These are phyloP conservation scores for Mayetiola destructor DNA, from an alignment of 2,888 invertebrate species.

Conservation along the genomic window DNA sequence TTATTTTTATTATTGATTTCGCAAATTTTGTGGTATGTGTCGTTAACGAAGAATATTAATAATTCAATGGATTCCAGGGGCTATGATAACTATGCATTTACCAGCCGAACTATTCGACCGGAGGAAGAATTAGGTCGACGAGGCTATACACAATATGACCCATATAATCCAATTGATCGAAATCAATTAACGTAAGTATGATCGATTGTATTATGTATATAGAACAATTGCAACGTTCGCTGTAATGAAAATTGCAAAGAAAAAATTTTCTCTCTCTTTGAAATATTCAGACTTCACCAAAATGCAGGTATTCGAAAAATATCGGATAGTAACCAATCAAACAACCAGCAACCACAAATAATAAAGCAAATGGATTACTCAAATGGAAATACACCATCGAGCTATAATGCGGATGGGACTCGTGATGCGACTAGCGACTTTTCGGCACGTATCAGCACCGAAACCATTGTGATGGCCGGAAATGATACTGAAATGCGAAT, in stretches of 20 bases:
- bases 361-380: neutral
- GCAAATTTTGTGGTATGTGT: neutral
- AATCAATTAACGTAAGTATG: neutral
- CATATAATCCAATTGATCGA: neutral
- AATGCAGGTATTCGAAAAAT: neutral
- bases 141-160: neutral
- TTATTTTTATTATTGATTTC: neutral
- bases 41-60: neutral
- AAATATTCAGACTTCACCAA: neutral
- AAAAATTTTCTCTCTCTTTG: neutral
- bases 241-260: neutral
- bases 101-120: neutral
- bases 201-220: neutral
- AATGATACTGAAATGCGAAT: conserved; percentile 3
- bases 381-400: no score
- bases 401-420: no score
- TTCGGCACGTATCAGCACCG: neutral
- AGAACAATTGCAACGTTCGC: neutral
- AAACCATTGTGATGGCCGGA: neutral
- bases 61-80: neutral
- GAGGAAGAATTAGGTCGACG: conserved; percentile 4
- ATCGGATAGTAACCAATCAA: neutral
- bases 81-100: conserved; percentile 3
- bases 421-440: neutral
- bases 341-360: neutral